Percentiles rank a stretch among this genome's conserved stretches.
Evolutionary conservation across 2,888 invertebrate genomes (phyloP).

Genomic region (Melinaea marsaeus): DNA sequence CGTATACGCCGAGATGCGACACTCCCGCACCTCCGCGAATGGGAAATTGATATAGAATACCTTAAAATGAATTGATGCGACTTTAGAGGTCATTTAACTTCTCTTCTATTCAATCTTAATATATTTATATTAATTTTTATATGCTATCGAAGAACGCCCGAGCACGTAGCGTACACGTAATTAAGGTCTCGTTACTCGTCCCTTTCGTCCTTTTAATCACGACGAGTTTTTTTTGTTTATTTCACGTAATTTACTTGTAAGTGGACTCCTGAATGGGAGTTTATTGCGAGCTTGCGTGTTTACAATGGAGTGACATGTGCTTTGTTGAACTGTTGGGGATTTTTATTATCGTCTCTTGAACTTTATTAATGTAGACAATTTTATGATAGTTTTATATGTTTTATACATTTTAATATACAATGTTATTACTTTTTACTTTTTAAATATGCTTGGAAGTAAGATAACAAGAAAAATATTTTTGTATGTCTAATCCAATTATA

Average conservation of each 20-base stretch:
- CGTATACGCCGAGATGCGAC: constrained; percentile 15
- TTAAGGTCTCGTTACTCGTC: constrained; percentile 60
- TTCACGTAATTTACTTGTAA: constrained; percentile 50
- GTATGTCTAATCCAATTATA: too few species aligned
- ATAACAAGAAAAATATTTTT: too few species aligned
- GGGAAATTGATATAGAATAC: constrained; percentile 21
- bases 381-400: constrained; percentile 7
- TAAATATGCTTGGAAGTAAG: too few species aligned
- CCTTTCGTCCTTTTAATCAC: constrained; percentile 53
- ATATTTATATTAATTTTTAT: constrained; percentile 41
- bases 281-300: constrained; percentile 39
- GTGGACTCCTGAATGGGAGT: constrained; percentile 44
- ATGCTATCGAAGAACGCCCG: constrained; percentile 53
- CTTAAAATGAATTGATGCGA: constrained; percentile 11
- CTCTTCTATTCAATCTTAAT: constrained; percentile 34
- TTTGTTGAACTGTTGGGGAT: constrained; percentile 51
- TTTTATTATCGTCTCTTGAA: constrained; percentile 36
- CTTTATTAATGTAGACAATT: constrained; percentile 21
- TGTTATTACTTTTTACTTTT: too few species aligned
- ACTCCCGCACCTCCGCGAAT: constrained; percentile 17
- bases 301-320: constrained; percentile 31
- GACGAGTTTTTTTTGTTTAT: constrained; percentile 41
- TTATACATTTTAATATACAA: too few species aligned
- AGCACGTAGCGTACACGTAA: constrained; percentile 65
- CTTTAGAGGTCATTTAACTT: constrained; percentile 19